Base-by-base conservation (phyloP, 2,113 vertebrate genomes). In the Mirza zaza region DNA sequence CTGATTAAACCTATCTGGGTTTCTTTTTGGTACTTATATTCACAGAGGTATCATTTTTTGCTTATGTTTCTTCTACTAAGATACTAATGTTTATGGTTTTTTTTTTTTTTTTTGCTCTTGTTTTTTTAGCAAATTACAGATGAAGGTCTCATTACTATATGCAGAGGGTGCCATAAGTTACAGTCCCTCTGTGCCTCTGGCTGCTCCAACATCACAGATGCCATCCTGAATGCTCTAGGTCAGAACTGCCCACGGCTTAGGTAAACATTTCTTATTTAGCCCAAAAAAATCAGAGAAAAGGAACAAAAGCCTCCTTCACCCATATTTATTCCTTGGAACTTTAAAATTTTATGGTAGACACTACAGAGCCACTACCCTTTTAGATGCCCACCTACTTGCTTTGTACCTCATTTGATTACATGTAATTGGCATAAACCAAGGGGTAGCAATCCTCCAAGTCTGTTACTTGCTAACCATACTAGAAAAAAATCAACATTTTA, bases 121-220 rank as follows among this genome's bases (percentile, higher is more conserved):
- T 97, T 92, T 90, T 90, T 98, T 98, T 98, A 99, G 99, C 99
- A 99, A 99, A 99, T 99, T 98, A 99, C 99, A 97, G 99, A 99
- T 42, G 99, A 99, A 27, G 99, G 99, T 86, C 99, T 99, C 97
- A 99, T 99, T 98, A 99, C 99, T 77, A 99, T 99, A 98, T 99
- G 99, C 98, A 99, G 99, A 97, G 99, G 99, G 75, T 99, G 99
- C 97, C 99, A 99, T 98, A 99, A 99, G 95, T 98, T 99, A 96
- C 99, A 99, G 98, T 99, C 99, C 79, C 98, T 99, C 76, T 99
- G 99, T 52, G 99, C 99, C 55, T 99, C 99, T 0, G 99, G 99
- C 98, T 99, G 99, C 97, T 99, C 98, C 98, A 99, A 99, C 98
- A 99, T 99, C 98, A 99, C 99, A 81, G 99, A 99, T 82, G 99